Evolutionary conservation across 2,888 invertebrate species (phyloP).

Genomic region (Agrypnus murinus): DNA sequence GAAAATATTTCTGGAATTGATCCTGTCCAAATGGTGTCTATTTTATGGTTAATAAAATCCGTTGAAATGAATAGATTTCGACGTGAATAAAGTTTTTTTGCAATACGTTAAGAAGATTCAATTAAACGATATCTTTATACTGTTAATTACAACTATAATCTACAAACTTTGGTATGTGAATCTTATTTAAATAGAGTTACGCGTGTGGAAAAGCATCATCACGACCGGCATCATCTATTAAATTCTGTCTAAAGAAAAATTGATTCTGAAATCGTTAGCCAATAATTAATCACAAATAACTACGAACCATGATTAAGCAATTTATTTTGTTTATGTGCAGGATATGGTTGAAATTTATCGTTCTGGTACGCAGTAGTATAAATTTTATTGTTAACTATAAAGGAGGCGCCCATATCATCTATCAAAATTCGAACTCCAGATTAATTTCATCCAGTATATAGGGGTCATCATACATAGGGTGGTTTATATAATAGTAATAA

Average conservation of each 20-base stretch:
- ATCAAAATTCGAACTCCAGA: slow-evolving; percentile 3
- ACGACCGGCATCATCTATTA: slow-evolving; percentile 15
- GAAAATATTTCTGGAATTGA: neutral
- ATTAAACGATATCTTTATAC: slow-evolving; percentile 29
- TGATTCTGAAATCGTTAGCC: slow-evolving; percentile 27
- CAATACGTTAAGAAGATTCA: slow-evolving; percentile 28
- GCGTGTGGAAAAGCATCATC: neutral
- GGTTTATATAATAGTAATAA: too few relatives aligned
- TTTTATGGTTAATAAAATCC: neutral
- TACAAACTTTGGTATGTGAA: neutral
- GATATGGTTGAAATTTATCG: slow-evolving; percentile 25
- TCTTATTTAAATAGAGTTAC: neutral
- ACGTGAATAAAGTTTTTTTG: neutral
- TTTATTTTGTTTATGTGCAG: slow-evolving; percentile 22
- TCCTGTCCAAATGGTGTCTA: neutral
- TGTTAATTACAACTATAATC: slow-evolving; percentile 20
- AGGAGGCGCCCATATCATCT: slow-evolving; percentile 16
- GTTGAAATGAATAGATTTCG: neutral
- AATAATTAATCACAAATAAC: slow-evolving; percentile 43
- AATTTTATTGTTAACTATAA: slow-evolving; percentile 15
- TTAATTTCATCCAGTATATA: neutral
- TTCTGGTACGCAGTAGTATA: slow-evolving; percentile 13
- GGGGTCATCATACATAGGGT: neutral
- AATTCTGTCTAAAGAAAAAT: slow-evolving; percentile 9
- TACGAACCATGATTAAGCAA: slow-evolving; percentile 41